A percentile compares a stretch with the other conserved stretches of the same genome.
Conservation (phyloP, 2,797 vertebrate genomes). For the Sebastes trivittatus region DNA sequence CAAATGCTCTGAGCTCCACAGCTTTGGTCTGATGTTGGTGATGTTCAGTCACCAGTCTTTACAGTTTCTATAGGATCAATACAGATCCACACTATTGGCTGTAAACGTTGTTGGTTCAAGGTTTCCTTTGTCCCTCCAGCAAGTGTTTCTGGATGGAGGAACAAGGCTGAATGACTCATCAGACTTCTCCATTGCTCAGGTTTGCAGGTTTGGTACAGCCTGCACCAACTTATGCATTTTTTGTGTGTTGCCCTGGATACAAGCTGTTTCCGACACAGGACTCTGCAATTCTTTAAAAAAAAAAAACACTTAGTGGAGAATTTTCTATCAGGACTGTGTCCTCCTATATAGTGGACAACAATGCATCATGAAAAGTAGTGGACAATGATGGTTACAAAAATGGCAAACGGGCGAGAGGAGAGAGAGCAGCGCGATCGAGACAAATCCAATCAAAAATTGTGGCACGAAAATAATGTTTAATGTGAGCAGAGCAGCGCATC, state of each 20-base stretch:
- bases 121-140: constrained; percentile 6
- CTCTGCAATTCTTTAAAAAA: neutral
- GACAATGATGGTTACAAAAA: too few species aligned
- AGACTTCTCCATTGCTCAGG: constrained; percentile 14
- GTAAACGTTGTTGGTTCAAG: neutral
- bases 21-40: neutral
- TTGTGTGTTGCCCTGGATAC: constrained; percentile 44
- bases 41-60: neutral
- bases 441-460: too few species aligned
- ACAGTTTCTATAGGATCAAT: neutral
- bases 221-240: constrained; percentile 12
- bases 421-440: too few species aligned
- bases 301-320: neutral
- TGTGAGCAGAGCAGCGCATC: too few species aligned
- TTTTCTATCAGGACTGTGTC: neutral
- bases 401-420: too few species aligned
- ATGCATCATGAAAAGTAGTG: too few species aligned
- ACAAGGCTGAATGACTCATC: constrained; percentile 41
- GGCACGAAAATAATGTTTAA: too few species aligned
- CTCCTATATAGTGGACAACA: too few species aligned
- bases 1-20: neutral
- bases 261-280: constrained; percentile 11
- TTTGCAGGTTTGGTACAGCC: constrained; percentile 38
- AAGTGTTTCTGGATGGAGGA: constrained; percentile 4
- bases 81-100: neutral